Evolutionary conservation across 2,888 invertebrate species (phyloP), one percentile per base, ranked within the genome.

Genomic region (Smittia aterrima): DNA sequence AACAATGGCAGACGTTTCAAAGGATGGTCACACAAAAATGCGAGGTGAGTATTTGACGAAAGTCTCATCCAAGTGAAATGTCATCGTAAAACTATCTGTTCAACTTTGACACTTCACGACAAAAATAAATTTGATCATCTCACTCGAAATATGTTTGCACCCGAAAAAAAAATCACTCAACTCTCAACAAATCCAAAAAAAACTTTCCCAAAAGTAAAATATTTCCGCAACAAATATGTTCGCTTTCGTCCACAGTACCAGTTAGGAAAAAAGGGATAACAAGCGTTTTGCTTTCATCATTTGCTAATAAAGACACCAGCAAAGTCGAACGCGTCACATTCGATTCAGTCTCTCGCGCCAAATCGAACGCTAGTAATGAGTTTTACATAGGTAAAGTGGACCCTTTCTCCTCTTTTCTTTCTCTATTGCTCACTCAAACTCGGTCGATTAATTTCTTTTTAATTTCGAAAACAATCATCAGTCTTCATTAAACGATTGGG

Each of bases 1-100:
- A 80, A 90, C 91, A 1, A 83, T 83, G 78, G 77, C 80, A 2
- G 89, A 90, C 80, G 88, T 89, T 1, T 85, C 87, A 0, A 89
- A 89, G 79, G 90, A 90, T 75, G 82, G 82, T 0, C 83, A 82
- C 76, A 80, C 77, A 74, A 83, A 83, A 78, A 83, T 82, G 0
- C 78, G 82, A 76, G 83, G 83, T 83, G 79, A 75, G 78, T 77
- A 72, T 64, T 22, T 7, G 4, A n/a, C 6, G 11, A 38, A 38
- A 38, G 38, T 32, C 9, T 9, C 9, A 3, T 47, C n/a, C 47
- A n/a, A n/a, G 47, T 47, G 47, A 16, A 47, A 11, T 47, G 16
- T 47, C 16, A 47, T n/a, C n/a, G n/a, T n/a, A n/a, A 47, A n/a
- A n/a, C 16, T 3, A 47, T 16, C 11, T 47, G 47, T 11, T n/a